Conservation (phyloP, 1,140 invertebrate species). For the Saccostrea cuccullata region DNA sequence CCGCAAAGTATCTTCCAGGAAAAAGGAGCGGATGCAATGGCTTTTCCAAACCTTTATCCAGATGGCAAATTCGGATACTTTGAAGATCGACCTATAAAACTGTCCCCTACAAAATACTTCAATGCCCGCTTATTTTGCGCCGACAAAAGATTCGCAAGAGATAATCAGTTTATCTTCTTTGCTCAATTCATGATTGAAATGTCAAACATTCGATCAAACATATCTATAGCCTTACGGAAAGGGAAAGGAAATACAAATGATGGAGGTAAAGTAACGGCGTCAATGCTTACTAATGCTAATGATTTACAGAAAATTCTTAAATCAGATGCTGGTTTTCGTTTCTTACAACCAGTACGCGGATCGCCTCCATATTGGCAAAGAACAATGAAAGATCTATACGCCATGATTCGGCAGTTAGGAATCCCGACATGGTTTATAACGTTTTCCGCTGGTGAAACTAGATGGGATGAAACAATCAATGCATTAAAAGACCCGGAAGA, state of each 20-base stretch:
- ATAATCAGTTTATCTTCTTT: conserved; percentile 32
- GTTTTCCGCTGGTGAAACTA: conserved; percentile 56
- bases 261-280: conserved; percentile 19
- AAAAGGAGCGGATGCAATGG: conserved; percentile 22
- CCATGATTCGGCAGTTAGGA: conserved; percentile 60
- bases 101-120: conserved; percentile 37
- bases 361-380: conserved; percentile 60
- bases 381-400: conserved; percentile 59
- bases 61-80: conserved; percentile 37
- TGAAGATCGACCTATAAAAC: background rate
- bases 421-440: conserved; percentile 55
- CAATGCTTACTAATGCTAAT: background rate
- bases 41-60: conserved; percentile 42
- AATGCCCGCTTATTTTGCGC: conserved; percentile 15
- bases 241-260: background rate
- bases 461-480: conserved; percentile 41
- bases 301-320: conserved; percentile 34
- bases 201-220: conserved; percentile 7
- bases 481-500: background rate
- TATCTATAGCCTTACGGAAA: conserved; percentile 36
- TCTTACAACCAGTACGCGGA: conserved; percentile 49
- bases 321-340: conserved; percentile 55
- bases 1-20: conserved; percentile 7
- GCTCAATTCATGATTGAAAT: conserved; percentile 35
- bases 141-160: conserved; percentile 26